Base-by-base conservation (phyloP, 1,140 invertebrate species). In the Anoplophora glabripennis region DNA sequence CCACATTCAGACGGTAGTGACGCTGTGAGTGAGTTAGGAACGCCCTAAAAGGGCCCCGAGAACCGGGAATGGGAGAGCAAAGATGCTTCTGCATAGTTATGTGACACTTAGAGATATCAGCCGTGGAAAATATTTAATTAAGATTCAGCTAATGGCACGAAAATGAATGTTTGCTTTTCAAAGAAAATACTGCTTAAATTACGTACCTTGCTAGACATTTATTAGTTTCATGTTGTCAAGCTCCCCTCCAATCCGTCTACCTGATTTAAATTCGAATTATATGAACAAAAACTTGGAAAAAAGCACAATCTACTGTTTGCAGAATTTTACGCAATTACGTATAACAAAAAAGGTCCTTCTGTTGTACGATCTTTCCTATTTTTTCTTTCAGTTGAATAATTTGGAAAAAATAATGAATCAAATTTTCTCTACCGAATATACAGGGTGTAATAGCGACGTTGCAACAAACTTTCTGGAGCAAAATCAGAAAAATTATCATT, bases 51-150 rank as follows among this genome's bases (percentile, higher is more conserved):
- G 46, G 18, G 46, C 28, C 11, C 9, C 46, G 12, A 5, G 17
- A 46, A 15, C 44, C 35, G 49, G 4, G 49, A 17, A n/a, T 35
- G 36, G 11, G 40, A 45, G 53, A 15, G 41, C 18, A 44, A 54
- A 54, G 53, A 54, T 54, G 63, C 61, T 65, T 46, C 64, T 63
- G 68, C 71, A 72, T 72, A 70, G 67, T 72, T 72, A 68, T 68
- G 71, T 72, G 71, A 72, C 69, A 71, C 71, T 71, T 71, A 57
- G 68, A 72, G 71, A 72, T 72, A 72, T 72, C 68, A 64, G 61
- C 61, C 54, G 59, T 61, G 40, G 67, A 72, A 72, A 72, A 66
- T 72, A 72, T 72, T 72, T 72, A 72, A 72, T 72, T 72, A 72
- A 72, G 71, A 70, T 72, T 72, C 71, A 61, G 62, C 63, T 71